Percentiles rank a stretch among this genome's conserved stretches.
These are phyloP conservation scores for Mormyrops boulengeri DNA, from an alignment of 2,797 vertebrate genomes.

Conservation along the genomic window DNA sequence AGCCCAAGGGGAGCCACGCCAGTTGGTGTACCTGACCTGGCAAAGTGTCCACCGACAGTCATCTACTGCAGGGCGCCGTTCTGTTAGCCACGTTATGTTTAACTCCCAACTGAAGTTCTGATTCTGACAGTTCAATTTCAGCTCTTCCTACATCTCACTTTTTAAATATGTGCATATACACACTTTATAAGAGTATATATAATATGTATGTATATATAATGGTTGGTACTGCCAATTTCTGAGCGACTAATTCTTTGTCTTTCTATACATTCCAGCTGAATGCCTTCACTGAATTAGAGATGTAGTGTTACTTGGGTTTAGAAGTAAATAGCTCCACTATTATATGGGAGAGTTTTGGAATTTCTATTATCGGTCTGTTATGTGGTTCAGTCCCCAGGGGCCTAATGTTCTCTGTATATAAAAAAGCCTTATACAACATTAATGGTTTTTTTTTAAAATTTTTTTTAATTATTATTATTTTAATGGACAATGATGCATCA, in stretches of 20 bases:
- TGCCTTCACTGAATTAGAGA: constrained; percentile 52
- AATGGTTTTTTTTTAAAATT: constrained; percentile 44
- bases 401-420: constrained; percentile 37
- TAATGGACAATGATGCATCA: constrained; percentile 45
- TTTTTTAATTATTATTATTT: neutral
- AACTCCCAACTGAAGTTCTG: neutral
- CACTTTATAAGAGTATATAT: constrained; percentile 40
- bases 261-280: constrained; percentile 64
- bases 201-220: constrained; percentile 42
- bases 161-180: constrained; percentile 27
- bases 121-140: constrained; percentile 26
- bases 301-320: constrained; percentile 22
- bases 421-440: constrained; percentile 51
- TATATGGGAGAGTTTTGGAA: constrained; percentile 21
- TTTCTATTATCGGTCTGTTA: constrained; percentile 24
- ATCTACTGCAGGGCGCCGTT: neutral
- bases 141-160: constrained; percentile 26
- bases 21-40: neutral
- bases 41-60: neutral
- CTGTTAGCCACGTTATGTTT: neutral
- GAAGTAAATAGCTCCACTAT: constrained; percentile 27
- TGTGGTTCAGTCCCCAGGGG: constrained; percentile 32
- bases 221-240: constrained; percentile 50
- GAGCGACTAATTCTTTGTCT: constrained; percentile 49
- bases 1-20: neutral